Evolutionary conservation across 2,797 vertebrate species (phyloP), one percentile per base, ranked within the genome.

Genomic region (Lophius americanus): DNA sequence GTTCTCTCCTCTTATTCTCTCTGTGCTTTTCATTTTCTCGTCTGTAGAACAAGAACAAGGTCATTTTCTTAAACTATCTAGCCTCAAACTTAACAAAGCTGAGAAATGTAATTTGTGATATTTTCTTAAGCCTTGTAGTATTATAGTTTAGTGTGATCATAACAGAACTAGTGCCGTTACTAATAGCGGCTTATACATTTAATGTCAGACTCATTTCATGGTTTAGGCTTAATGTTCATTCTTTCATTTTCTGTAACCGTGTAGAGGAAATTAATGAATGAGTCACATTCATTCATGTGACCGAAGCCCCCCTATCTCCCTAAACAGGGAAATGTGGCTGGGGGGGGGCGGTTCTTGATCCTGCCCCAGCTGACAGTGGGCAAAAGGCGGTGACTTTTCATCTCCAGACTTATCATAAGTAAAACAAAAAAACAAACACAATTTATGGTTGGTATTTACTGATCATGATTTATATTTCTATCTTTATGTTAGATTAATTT

Each of bases 1-100:
- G 61, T 55, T 51, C 69, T 78, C 64, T 80, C 47, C 50, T 75
- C 64, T 81, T 49, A 72, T 52, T 71, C 61, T 70, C 59, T 50
- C 53, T 84, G 43, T 58, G 63, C 54, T 75, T 84, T 83, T 76
- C 46, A 76, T 81, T 79, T 78, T 74, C 69, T 85, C 44, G 0
- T 79, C 64, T 9, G 42, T 36, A 0, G 12, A 53, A 53, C 23
- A 23, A 23, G 23, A 23, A 23, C 23, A 37, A 44, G 52, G 57
- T 70, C 43, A 71, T 44, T 36, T 67, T 60, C 65, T 70, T 11
- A 51, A 14, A 4, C 51, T 47, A 42, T 32, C 42, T 64, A 8
- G 14, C 41, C 10, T 41, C 33, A 9, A 49, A 48, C 41, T 63
- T 39, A 61, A 4, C 10, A 37, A 51, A 57, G 54, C 35, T 39